A percentile compares a stretch with the other conserved stretches of the same genome.
These are phyloP conservation scores for Schizopygopsis malacanthus DNA, from an alignment of 2,797 vertebrate genomes.

Conservation along the genomic window DNA sequence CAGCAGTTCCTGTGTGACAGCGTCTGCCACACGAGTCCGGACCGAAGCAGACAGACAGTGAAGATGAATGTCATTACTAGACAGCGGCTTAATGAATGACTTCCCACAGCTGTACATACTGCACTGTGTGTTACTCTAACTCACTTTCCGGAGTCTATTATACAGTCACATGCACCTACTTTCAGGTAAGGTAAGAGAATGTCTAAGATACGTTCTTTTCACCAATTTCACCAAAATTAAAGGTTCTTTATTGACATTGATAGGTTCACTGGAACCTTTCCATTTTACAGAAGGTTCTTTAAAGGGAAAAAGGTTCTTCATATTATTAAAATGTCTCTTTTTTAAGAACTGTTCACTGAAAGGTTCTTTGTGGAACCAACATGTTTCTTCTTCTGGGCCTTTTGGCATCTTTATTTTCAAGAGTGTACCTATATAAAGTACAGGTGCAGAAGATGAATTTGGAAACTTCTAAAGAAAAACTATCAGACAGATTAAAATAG, in stretches of 20 bases:
- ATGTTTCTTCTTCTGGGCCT: too few relatives aligned
- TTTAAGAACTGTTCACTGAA: too few relatives aligned
- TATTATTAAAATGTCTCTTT: not conserved
- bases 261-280: not conserved
- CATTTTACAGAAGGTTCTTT: not conserved
- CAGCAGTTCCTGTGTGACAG: slow-evolving; percentile 24
- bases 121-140: not conserved
- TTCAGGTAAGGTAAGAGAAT: not conserved
- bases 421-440: too few relatives aligned
- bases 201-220: not conserved
- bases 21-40: slow-evolving; percentile 7
- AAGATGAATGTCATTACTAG: slow-evolving; percentile 56
- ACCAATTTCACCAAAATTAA: too few relatives aligned
- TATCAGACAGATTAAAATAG: not conserved
- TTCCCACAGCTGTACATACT: slow-evolving; percentile 74
- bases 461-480: not conserved
- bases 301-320: too few relatives aligned
- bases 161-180: not conserved
- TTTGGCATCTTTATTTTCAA: too few relatives aligned
- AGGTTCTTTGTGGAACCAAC: too few relatives aligned
- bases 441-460: not conserved
- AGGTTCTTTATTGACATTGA: not conserved
- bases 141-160: not conserved
- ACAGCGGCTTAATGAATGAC: slow-evolving; percentile 73
- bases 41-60: slow-evolving; percentile 45